Percentiles rank a stretch among this genome's conserved stretches.
phyloP scores from a whole-genome alignment of 2,888 invertebrate species.

The Hartigia nigra region DNA sequence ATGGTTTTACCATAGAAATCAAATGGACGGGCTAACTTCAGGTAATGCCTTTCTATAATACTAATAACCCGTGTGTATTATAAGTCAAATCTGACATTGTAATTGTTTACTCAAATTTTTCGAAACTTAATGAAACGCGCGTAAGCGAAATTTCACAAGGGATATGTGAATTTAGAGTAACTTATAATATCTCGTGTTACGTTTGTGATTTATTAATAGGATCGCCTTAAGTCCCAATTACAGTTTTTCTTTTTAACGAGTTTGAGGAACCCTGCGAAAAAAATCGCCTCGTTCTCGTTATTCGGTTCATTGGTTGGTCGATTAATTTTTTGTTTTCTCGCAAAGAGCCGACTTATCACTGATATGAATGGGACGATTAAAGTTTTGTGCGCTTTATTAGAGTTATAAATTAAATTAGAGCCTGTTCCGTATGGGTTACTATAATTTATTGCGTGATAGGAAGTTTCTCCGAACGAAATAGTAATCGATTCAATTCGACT shows the following conservation, averaged over 20 bases:
- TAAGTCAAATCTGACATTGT: neutral
- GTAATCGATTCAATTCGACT: neutral
- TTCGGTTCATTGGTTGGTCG: neutral
- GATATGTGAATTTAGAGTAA: neutral
- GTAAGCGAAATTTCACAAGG: neutral
- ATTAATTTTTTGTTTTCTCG: neutral
- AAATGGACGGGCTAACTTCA: too few species aligned
- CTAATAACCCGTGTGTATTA: too few species aligned
- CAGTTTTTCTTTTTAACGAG: neutral
- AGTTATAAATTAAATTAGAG: neutral
- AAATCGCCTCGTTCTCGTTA: neutral
- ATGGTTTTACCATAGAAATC: too few species aligned
- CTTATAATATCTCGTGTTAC: neutral
- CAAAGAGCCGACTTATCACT: neutral
- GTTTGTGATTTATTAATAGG: neutral
- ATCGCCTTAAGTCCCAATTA: neutral
- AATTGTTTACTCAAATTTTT: too few species aligned
- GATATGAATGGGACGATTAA: neutral
- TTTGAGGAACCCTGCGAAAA: neutral
- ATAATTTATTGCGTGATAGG: neutral
- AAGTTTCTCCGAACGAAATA: neutral
- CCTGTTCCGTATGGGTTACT: neutral
- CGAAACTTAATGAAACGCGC: too few species aligned
- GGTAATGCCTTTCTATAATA: too few species aligned
- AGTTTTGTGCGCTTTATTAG: neutral